Base-by-base conservation (phyloP, 1,140 invertebrate genomes). In the Dufourea novaeangliae region DNA sequence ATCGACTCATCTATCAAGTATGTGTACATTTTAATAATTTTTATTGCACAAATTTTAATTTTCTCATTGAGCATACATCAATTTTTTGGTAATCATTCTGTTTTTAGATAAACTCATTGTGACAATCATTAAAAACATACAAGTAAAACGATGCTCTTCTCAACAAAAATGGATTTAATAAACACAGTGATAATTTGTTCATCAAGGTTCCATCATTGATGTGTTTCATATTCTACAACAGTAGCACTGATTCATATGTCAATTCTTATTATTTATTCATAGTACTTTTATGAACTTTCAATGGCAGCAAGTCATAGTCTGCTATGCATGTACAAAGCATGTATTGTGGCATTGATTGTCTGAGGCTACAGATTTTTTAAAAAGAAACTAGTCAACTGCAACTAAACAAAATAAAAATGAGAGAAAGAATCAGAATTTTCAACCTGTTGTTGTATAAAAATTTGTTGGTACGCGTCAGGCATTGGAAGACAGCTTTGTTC, bases 381-480 rank as follows among this genome's bases (percentile, higher is more conserved):
- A 62, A 32, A 37, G 1, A 8, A n/a, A 46, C 2, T 32, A 56
- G 3, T 32, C 11, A 67, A 10, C 6, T 27, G 2, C 39, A 71
- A 12, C 6, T 34, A 8, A 46, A n/a, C n/a, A n/a, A 17, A 41
- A 61, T 39, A 17, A 75, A 84, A 76, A 84, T 84, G 82, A 11
- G 27, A 17, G 41, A n/a, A 7, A 6, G 7, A 17, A 17, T 81
- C 22, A 87, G 84, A 62, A 86, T 89, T 22, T 89, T 92, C 63
- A 69, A 76, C 8, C 82, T 93, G 7, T 67, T 93, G 17, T 73
- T 93, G 52, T 87, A 88, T 62, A 93, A 92, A 80, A 90, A 92
- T 77, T 82, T 83, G 17, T 63, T 91, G 32, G 85, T 92, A 10
- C 85, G 92, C 20, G 89, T 84, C 29, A 90, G 88, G 27, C 87